These are phyloP conservation scores for Mimumesa dahlbomi DNA, from an alignment of 2,888 invertebrate genomes.

Conservation along the genomic window DNA sequence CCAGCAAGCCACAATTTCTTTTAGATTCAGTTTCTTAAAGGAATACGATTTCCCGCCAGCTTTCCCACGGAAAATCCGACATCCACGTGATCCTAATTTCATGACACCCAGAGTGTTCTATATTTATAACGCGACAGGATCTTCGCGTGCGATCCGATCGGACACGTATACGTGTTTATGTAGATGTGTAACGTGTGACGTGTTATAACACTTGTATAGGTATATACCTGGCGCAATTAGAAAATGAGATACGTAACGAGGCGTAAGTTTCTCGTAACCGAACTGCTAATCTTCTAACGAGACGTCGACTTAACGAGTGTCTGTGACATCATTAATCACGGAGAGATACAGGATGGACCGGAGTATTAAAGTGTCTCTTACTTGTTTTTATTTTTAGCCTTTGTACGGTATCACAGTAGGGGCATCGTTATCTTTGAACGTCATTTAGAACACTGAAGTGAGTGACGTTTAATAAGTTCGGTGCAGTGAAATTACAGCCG, in stretches of 20 bases:
- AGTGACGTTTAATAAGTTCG: too few species aligned
- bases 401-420: slow-evolving; percentile 14
- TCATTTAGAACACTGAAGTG: slow-evolving; percentile 10
- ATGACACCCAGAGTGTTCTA: too few species aligned
- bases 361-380: slow-evolving; percentile 24
- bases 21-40: slow-evolving; percentile 35
- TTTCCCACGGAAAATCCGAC: too few species aligned
- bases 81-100: too few species aligned
- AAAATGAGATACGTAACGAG: neutral
- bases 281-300: slow-evolving; percentile 12
- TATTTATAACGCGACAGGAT: neutral
- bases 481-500: too few species aligned
- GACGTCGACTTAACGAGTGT: slow-evolving; percentile 22
- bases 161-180: too few species aligned
- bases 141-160: too few species aligned
- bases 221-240: neutral
- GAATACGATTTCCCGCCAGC: too few species aligned
- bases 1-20: slow-evolving; percentile 36
- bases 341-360: neutral
- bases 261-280: neutral
- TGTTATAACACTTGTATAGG: too few species aligned
- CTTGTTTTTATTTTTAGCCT: slow-evolving; percentile 24
- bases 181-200: too few species aligned
- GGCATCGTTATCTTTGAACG: slow-evolving; percentile 36
- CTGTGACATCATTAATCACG: slow-evolving; percentile 34